Evolutionary conservation across 2,888 invertebrate species (phyloP).

Genomic region (Xestia ashworthii): DNA sequence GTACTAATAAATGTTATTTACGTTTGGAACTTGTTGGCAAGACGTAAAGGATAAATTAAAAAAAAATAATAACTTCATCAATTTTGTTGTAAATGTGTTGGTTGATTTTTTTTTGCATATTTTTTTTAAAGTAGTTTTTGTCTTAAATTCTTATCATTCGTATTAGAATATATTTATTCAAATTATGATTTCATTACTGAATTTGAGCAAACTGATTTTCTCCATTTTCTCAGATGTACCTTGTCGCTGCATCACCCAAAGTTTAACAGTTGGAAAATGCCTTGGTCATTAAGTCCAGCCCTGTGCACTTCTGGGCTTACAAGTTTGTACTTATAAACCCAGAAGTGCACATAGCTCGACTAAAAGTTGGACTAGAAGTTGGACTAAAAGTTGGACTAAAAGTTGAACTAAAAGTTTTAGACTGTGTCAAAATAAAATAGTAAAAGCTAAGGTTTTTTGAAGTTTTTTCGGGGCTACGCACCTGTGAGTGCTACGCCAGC

Average conservation of each 20-base stretch:
- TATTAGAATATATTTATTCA: not conserved
- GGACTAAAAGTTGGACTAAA: too few species aligned
- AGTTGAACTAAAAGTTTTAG: too few species aligned
- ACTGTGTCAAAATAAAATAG: not conserved
- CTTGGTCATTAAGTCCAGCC: not conserved
- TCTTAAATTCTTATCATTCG: not conserved
- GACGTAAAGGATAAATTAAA: conserved; percentile 28
- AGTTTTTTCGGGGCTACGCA: not conserved
- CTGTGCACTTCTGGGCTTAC: not conserved
- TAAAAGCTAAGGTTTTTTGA: not conserved
- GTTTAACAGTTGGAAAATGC: not conserved
- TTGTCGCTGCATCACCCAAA: not conserved
- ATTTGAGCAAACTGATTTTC: not conserved
- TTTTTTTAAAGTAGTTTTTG: not conserved
- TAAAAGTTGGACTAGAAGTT: too few species aligned
- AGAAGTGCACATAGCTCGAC: too few species aligned
- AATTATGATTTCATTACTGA: not conserved
- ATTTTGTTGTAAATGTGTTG: not conserved
- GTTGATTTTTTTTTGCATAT: conserved; percentile 8
- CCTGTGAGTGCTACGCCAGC: conserved; percentile 35
- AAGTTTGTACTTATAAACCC: too few species aligned
- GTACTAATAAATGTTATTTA: conserved; percentile 51
- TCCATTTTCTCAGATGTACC: not conserved
- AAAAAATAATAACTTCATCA: conserved; percentile 42
- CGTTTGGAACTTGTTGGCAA: conserved; percentile 20